A percentile compares a stretch with the other conserved stretches of the same genome.
Conservation (phyloP, 37 sponge, comb jelly and placozoan species). For the Haliclona indistincta region DNA sequence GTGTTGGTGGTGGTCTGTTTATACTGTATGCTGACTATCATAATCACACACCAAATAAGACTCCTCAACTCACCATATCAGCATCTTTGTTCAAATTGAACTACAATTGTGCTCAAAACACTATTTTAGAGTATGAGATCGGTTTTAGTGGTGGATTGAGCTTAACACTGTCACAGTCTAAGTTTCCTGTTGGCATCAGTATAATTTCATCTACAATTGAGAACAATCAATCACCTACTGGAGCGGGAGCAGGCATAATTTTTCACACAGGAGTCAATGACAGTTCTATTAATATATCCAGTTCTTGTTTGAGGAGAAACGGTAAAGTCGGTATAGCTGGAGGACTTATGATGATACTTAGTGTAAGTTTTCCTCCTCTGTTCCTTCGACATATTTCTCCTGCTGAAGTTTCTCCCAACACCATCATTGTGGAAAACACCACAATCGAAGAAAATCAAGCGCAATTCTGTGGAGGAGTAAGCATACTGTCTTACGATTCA, state of each 20-base stretch:
- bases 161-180: slow-evolving; percentile 24
- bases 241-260: neutral
- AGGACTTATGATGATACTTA: neutral
- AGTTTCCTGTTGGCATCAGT: slow-evolving; percentile 8
- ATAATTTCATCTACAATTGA: slow-evolving; percentile 1
- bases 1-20: slow-evolving; percentile 44
- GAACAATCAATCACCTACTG: slow-evolving; percentile 9
- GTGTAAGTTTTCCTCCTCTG: neutral
- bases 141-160: slow-evolving; percentile 52
- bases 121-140: neutral
- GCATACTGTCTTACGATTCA: neutral
- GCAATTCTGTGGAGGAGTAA: neutral
- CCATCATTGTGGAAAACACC: neutral
- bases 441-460: neutral
- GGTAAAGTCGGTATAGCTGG: neutral
- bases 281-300: neutral
- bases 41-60: neutral
- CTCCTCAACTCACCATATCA: neutral
- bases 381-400: neutral
- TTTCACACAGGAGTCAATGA: neutral
- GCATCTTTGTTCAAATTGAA: neutral
- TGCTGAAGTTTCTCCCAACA: neutral
- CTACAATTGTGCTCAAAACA: neutral
- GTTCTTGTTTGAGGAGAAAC: too few species aligned
- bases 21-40: slow-evolving; percentile 32